Base-by-base conservation (phyloP, 2,888 invertebrate species). In the Mystacides longicornis region DNA sequence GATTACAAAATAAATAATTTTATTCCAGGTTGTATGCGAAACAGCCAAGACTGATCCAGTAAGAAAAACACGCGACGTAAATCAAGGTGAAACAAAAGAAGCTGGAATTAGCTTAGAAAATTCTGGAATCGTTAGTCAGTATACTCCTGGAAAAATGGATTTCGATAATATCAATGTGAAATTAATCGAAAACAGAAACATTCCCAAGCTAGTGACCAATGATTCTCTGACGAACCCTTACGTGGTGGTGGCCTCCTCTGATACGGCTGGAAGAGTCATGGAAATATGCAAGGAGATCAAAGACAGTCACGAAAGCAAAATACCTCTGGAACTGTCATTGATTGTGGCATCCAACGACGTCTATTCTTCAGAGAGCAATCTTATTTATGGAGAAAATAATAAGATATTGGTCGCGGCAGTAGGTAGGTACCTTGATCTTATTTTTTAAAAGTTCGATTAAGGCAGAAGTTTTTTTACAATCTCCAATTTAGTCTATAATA, bases 361-460 rank as follows among this genome's bases (percentile, higher is more conserved):
- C 33, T 67, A 79, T 48, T 74, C 80, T 0, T 79, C 86, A 0
- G 86, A 86, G 65, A 81, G 81, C 22, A 37, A 37, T 14, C 71
- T 86, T 22, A 75, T 86, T 16, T 77, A 82, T 49, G 86, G 84
- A 2, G 85, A 75, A 67, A 60, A 60, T 46, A 55, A 55, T 31
- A 58, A 53, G 31, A 57, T 59, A 18, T 48, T 60, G 20, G 58
- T 60, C 11, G 58, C 55, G 14, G 60, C 58, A 14, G 49, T 55
- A 9, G 60, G 60, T 60, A 16, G 58, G 60, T 21, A 2, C n/a
- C n/a, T n/a, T n/a, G n/a, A n/a, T n/a, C n/a, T n/a, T n/a, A n/a
- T n/a, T n/a, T n/a, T n/a, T n/a, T n/a, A n/a, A n/a, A n/a, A n/a
- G n/a, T n/a, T n/a, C n/a, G n/a, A n/a, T n/a, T n/a, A n/a, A n/a